These are phyloP conservation scores for Camponotus pennsylvanicus DNA, from an alignment of 1,140 invertebrate genomes.

Conservation along the genomic window DNA sequence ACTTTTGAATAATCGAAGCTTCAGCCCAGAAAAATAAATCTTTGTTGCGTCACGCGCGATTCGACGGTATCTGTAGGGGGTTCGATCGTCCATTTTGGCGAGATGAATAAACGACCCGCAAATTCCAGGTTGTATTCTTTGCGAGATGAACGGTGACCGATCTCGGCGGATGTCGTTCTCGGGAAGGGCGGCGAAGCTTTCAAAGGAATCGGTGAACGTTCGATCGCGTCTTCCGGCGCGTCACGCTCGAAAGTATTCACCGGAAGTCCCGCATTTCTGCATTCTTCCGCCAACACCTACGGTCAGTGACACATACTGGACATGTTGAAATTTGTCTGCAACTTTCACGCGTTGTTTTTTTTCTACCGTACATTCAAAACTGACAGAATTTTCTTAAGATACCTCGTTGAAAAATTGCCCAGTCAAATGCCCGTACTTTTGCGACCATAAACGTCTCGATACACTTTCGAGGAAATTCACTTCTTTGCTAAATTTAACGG, in stretches of 20 bases:
- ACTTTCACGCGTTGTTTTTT: neutral
- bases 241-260: slow-evolving; percentile 70
- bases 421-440: slow-evolving; percentile 76
- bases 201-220: slow-evolving; percentile 72
- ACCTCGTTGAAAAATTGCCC: slow-evolving; percentile 80
- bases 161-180: slow-evolving; percentile 80
- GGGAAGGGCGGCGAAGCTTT: slow-evolving; percentile 77
- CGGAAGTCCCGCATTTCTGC: slow-evolving; percentile 70
- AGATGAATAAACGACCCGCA: slow-evolving; percentile 80
- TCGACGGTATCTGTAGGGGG: slow-evolving; percentile 66
- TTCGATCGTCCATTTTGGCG: slow-evolving; percentile 81
- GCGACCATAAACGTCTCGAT: slow-evolving; percentile 73
- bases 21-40: slow-evolving; percentile 79
- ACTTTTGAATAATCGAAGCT: neutral
- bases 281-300: slow-evolving; percentile 77
- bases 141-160: slow-evolving; percentile 84
- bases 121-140: slow-evolving; percentile 81
- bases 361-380: neutral
- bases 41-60: slow-evolving; percentile 67
- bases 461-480: slow-evolving; percentile 75
- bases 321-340: slow-evolving; percentile 65
- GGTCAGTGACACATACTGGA: slow-evolving; percentile 61
- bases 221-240: slow-evolving; percentile 61
- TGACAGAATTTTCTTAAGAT: slow-evolving; percentile 30
- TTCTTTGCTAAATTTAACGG: slow-evolving; percentile 78